Evolutionary conservation across 1,140 invertebrate species (phyloP).

Genomic region (Tyrophagus putrescentiae): DNA sequence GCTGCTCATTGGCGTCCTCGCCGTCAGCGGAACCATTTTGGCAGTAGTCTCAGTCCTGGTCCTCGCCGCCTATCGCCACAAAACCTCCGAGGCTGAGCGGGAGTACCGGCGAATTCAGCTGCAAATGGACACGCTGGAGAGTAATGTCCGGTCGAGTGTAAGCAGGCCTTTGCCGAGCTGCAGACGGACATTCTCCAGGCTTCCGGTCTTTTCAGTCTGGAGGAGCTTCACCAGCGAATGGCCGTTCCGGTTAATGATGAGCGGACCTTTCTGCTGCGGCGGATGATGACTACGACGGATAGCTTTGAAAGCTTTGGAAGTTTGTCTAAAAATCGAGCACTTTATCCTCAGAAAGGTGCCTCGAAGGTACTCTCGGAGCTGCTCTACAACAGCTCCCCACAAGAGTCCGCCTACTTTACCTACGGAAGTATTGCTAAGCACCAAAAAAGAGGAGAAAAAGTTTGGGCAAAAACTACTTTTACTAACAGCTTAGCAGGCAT

Average conservation of each 20-base stretch:
- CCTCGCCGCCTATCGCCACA: slow-evolving; percentile 68
- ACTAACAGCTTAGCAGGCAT: no score
- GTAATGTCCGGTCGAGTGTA: slow-evolving; percentile 94
- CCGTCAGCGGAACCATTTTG: slow-evolving; percentile 48
- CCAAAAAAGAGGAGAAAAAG: no score
- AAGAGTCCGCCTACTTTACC: no score
- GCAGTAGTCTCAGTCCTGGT: slow-evolving; percentile 69
- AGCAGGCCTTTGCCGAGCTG: slow-evolving; percentile 97
- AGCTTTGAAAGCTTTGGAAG: no score
- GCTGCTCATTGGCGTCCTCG: background rate
- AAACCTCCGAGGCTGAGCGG: slow-evolving; percentile 82
- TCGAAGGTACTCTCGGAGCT: no score
- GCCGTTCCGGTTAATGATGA: slow-evolving; percentile 91
- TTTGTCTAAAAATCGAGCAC: no score
- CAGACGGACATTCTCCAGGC: slow-evolving; percentile 96
- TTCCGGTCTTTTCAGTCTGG: slow-evolving; percentile 71
- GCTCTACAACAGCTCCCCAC: no score
- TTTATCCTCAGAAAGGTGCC: no score
- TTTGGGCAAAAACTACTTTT: no score
- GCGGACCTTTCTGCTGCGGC: slow-evolving; percentile 91
- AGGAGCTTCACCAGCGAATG: slow-evolving; percentile 65
- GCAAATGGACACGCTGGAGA: slow-evolving; percentile 96
- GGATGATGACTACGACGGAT: no score
- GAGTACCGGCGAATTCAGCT: slow-evolving; percentile 96
- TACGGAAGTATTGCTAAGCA: no score